These are phyloP conservation scores for Calcarius ornatus DNA, from an alignment of 2,113 vertebrate genomes.

Conservation along the genomic window DNA sequence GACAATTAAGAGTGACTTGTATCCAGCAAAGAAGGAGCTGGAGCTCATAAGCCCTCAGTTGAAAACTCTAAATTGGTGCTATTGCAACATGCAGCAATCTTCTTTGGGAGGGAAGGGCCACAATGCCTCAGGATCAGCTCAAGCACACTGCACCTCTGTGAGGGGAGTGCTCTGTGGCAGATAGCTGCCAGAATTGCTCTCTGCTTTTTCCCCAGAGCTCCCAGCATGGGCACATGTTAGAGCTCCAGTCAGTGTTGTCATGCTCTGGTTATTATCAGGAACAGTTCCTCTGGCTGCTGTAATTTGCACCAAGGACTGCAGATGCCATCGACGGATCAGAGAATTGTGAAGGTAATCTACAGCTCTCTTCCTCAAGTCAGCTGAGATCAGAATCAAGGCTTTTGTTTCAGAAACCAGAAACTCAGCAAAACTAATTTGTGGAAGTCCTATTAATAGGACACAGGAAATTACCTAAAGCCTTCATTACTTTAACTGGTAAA, in stretches of 20 bases:
- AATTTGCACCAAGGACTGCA: background rate
- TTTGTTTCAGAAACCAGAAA: conserved; percentile 41
- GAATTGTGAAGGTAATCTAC: background rate
- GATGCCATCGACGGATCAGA: background rate
- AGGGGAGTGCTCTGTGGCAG: background rate
- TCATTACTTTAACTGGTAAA: background rate
- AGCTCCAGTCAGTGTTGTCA: background rate
- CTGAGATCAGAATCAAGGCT: background rate
- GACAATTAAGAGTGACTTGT: background rate
- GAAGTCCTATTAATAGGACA: background rate
- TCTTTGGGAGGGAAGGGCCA: background rate
- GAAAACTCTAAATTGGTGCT: background rate
- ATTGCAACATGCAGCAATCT: rapidly evolving
- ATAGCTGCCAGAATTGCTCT: background rate
- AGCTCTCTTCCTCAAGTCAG: background rate
- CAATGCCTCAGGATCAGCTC: background rate
- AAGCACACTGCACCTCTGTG: background rate
- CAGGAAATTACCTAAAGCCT: background rate
- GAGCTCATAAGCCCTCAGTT: background rate
- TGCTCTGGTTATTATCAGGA: conserved; percentile 37
- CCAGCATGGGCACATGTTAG: background rate
- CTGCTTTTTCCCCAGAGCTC: background rate
- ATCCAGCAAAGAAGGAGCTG: background rate
- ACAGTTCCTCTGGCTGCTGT: conserved; percentile 6
- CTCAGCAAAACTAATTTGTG: background rate